Conservation (phyloP, 2,113 vertebrate genomes). For the Stigmatopora argus region DNA sequence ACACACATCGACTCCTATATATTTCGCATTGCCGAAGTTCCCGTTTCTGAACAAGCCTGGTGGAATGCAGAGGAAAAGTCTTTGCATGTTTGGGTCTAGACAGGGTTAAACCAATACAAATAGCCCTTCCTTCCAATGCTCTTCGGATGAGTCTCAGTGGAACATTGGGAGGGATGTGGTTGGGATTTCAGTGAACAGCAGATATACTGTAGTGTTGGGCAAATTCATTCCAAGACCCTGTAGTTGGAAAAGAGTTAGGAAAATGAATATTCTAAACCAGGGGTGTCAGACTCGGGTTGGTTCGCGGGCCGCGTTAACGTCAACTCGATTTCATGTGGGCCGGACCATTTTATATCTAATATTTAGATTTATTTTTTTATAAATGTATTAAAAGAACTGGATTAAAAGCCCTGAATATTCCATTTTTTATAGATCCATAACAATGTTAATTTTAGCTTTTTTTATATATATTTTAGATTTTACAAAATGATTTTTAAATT, state of each 20-base stretch:
- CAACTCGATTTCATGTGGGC: no score
- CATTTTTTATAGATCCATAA: no score
- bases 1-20: conserved; percentile 53
- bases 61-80: conserved; percentile 34
- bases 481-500: no score
- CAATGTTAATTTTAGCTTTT: no score
- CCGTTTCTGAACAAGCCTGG: conserved; percentile 10
- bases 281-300: no score
- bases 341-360: no score
- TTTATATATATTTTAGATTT: no score
- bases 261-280: background rate
- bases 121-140: conserved; percentile 22
- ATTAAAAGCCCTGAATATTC: no score
- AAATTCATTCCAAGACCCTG: background rate
- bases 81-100: conserved; percentile 31
- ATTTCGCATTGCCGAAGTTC: conserved; percentile 39
- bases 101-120: conserved; percentile 40
- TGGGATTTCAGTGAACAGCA: conserved; percentile 19
- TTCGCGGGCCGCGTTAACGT: no score
- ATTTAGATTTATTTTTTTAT: no score
- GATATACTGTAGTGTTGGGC: conserved; percentile 25
- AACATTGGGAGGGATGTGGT: background rate
- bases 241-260: background rate
- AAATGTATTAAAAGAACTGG: no score
- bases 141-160: conserved; percentile 21